Conservation (phyloP, 1,140 invertebrate genomes). For the Aricia agestis region DNA sequence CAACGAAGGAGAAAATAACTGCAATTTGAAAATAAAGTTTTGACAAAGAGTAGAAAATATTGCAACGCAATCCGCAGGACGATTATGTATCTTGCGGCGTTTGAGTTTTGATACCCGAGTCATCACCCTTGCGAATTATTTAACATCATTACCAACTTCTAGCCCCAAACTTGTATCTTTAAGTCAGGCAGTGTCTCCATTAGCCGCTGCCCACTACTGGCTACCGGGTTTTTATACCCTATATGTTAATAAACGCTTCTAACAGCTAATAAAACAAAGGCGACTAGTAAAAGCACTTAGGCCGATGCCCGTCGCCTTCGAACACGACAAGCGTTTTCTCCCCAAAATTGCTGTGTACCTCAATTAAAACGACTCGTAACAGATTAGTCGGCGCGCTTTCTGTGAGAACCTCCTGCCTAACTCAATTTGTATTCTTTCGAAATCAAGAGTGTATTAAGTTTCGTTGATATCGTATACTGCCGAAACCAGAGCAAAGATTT, state of each 20-base stretch:
- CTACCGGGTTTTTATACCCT: background rate
- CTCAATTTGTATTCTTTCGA: background rate
- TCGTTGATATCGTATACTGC: background rate
- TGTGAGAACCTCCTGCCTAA: background rate
- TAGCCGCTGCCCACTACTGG: too few species aligned
- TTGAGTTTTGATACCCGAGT: too few species aligned
- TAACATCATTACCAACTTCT: too few species aligned
- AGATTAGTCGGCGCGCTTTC: background rate
- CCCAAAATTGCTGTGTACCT: background rate
- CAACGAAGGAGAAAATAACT: background rate
- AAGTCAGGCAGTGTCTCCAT: too few species aligned
- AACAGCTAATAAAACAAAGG: background rate
- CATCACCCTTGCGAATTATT: too few species aligned
- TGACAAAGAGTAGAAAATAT: too few species aligned
- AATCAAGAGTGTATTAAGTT: background rate
- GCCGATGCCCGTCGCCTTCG: background rate
- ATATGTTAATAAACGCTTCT: background rate
- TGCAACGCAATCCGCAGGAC: too few species aligned
- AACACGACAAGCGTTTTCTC: background rate
- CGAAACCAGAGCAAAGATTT: background rate
- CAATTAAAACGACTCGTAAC: constrained; percentile 1
- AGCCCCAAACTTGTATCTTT: too few species aligned
- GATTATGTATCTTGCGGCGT: too few species aligned
- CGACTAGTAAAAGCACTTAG: background rate
- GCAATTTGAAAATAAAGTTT: background rate